Percentiles rank a stretch among this genome's conserved stretches.
Conservation (phyloP, 2,888 invertebrate species). For the Epistrophella euchroma region DNA sequence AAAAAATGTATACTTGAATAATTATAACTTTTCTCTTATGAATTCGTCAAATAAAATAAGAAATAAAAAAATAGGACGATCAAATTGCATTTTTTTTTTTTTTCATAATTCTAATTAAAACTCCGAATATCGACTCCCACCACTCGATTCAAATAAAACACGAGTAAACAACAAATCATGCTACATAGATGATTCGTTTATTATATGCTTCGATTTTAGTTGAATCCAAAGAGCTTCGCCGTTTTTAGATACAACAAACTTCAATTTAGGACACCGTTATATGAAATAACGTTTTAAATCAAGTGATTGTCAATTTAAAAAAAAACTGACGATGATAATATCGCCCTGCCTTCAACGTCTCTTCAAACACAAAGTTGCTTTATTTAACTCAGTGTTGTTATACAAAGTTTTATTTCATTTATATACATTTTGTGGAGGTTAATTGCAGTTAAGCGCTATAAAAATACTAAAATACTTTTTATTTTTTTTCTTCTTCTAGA, state of each 20-base stretch:
- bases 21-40: background rate
- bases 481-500: no score
- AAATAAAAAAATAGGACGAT: background rate
- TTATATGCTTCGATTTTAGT: conserved; percentile 19
- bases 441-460: no score
- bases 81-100: background rate
- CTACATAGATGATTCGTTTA: background rate
- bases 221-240: no score
- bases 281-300: conserved; percentile 22
- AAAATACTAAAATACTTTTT: no score
- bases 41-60: background rate
- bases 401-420: background rate
- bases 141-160: conserved; percentile 2
- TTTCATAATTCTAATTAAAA: background rate
- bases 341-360: background rate
- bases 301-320: conserved; percentile 21
- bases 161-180: conserved; percentile 14
- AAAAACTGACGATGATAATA: background rate
- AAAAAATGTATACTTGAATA: no score
- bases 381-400: background rate
- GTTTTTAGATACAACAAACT: conserved; percentile 37
- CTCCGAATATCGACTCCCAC: background rate
- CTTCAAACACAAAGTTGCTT: no score
- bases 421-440: background rate
- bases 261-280: conserved; percentile 33